A percentile compares a stretch with the other conserved stretches of the same genome.
phyloP scores from a whole-genome alignment of 2,888 invertebrate species.

The Spodoptera exigua region DNA sequence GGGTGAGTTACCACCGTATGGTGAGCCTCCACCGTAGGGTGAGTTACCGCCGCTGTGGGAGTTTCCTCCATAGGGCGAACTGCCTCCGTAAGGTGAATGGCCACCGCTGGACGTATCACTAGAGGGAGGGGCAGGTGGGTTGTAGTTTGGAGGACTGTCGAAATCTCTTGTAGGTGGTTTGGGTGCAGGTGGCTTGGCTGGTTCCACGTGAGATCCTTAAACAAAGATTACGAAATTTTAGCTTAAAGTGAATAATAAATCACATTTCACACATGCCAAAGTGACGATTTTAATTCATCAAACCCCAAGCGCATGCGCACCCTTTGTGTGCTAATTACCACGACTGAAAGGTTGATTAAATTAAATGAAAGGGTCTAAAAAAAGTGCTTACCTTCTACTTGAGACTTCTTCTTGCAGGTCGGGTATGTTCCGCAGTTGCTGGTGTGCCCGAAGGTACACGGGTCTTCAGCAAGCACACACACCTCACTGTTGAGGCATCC shows the following conservation, averaged over 20 bases:
- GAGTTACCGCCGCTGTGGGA: constrained; percentile 48
- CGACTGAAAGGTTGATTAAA: too few relatives aligned
- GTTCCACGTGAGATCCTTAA: constrained; percentile 82
- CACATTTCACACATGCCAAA: too few relatives aligned
- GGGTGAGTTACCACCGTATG: constrained; percentile 53
- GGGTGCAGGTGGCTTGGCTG: constrained; percentile 72
- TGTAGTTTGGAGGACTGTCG: constrained; percentile 80
- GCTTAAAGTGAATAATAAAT: not conserved
- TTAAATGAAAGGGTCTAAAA: not conserved
- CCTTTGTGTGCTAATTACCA: too few relatives aligned
- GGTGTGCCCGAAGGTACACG: constrained; percentile 90
- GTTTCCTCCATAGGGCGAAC: constrained; percentile 61
- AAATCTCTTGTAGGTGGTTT: constrained; percentile 73
- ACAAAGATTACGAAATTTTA: constrained; percentile 21
- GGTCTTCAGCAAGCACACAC: constrained; percentile 92
- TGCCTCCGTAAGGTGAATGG: constrained; percentile 53
- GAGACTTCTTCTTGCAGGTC: constrained; percentile 90
- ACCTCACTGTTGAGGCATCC: constrained; percentile 92
- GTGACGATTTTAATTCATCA: too few relatives aligned
- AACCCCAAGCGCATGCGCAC: too few relatives aligned
- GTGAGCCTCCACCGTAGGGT: constrained; percentile 50
- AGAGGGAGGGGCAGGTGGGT: constrained; percentile 81
- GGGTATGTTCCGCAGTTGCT: constrained; percentile 91
- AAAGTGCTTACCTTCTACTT: constrained; percentile 77
- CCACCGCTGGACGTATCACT: constrained; percentile 54